Evolutionary conservation across 2,797 vertebrate species (phyloP).

Genomic region (Paratrypauchen microcephalus): DNA sequence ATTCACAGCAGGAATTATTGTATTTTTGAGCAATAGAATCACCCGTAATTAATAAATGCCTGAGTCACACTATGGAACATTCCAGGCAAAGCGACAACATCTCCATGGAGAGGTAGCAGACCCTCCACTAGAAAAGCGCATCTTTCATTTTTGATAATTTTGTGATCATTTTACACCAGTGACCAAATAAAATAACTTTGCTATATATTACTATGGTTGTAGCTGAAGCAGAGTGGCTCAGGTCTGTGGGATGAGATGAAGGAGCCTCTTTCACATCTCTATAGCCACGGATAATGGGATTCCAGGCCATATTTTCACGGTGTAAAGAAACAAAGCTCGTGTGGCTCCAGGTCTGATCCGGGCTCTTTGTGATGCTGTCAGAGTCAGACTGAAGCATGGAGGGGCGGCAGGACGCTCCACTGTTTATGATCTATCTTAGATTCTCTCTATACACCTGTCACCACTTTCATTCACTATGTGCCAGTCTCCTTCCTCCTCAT

Average conservation of each 20-base stretch:
- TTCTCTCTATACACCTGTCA: constrained; percentile 17
- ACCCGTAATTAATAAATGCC: no score
- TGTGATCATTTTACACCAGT: neutral
- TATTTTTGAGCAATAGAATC: no score
- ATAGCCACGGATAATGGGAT: constrained; percentile 63
- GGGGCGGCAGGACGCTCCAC: constrained; percentile 30
- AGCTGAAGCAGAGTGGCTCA: constrained; percentile 40
- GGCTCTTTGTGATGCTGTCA: constrained; percentile 55
- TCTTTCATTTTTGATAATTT: neutral
- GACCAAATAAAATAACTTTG: neutral
- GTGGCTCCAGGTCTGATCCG: constrained; percentile 60
- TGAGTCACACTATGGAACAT: no score
- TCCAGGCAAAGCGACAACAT: no score
- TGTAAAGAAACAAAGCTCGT: constrained; percentile 65
- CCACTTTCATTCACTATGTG: constrained; percentile 3
- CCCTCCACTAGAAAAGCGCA: no score
- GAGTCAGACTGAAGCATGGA: constrained; percentile 37
- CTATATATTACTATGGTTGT: neutral
- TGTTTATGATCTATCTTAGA: constrained; percentile 40
- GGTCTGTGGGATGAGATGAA: constrained; percentile 49
- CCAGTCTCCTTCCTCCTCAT: neutral
- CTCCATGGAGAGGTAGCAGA: no score
- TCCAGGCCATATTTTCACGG: constrained; percentile 63
- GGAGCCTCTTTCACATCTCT: constrained; percentile 51
- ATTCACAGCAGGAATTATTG: no score